Conservation (phyloP, 1,140 invertebrate species). For the Thaumatotibia leucotreta region DNA sequence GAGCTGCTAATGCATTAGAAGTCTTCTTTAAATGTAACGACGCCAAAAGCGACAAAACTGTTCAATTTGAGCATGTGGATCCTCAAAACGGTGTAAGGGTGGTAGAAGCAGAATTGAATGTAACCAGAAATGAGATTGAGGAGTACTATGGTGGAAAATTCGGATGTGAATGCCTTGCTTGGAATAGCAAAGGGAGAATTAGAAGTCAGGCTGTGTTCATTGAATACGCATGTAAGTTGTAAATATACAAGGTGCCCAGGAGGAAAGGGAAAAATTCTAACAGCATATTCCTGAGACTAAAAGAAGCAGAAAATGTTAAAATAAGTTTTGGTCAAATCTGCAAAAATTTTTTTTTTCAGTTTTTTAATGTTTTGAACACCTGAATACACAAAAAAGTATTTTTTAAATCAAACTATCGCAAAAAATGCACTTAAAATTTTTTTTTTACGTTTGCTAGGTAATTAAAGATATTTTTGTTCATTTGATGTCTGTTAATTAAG, state of each 20-base stretch:
- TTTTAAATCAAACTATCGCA: too few relatives aligned
- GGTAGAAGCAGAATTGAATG: conserved; percentile 89
- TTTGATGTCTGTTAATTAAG: too few relatives aligned
- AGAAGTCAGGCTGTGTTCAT: conserved; percentile 88
- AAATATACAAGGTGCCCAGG: background rate
- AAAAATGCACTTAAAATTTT: too few relatives aligned
- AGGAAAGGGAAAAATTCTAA: background rate
- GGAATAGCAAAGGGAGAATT: conserved; percentile 84
- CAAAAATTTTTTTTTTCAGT: too few relatives aligned
- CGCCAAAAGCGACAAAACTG: conserved; percentile 77
- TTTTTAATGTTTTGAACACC: too few relatives aligned
- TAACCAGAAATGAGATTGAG: conserved; percentile 91
- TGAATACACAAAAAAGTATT: too few relatives aligned
- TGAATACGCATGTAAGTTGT: conserved; percentile 92
- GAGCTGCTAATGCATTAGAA: conserved; percentile 89
- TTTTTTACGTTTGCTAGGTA: too few relatives aligned
- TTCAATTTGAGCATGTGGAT: conserved; percentile 86
- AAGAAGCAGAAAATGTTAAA: too few relatives aligned
- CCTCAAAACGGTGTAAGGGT: conserved; percentile 90
- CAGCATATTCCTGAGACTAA: too few relatives aligned
- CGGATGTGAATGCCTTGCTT: conserved; percentile 93
- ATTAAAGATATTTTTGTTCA: too few relatives aligned
- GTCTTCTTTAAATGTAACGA: conserved; percentile 93
- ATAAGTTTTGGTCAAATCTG: too few relatives aligned
- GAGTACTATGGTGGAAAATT: conserved; percentile 92